These are phyloP conservation scores for Cavia aperea DNA, from an alignment of 2,113 vertebrate species.

Conservation along the genomic window DNA sequence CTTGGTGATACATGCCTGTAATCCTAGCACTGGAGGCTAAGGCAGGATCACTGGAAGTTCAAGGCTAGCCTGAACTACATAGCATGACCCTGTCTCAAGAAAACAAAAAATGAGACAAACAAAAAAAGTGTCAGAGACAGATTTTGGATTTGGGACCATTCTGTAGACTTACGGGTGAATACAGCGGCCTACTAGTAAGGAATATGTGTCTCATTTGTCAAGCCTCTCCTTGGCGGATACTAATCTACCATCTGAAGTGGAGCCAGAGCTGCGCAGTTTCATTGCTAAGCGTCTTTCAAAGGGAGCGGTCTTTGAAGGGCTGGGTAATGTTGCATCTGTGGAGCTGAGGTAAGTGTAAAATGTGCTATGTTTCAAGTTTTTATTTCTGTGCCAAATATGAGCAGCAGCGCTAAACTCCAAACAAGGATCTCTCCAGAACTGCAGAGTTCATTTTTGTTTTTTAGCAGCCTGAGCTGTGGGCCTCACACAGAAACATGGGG, in stretches of 20 bases:
- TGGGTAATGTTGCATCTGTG: conserved; percentile 91
- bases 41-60: not conserved
- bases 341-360: conserved; percentile 85
- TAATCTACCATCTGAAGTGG: conserved; percentile 86
- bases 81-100: not conserved
- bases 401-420: conserved; percentile 44
- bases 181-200: not conserved
- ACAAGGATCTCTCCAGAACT: not conserved
- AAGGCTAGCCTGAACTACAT: not conserved
- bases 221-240: conserved; percentile 90
- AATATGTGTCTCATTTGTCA: conserved; percentile 55
- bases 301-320: conserved; percentile 91
- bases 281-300: conserved; percentile 91
- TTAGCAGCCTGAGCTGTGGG: not conserved
- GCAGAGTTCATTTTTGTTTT: not conserved
- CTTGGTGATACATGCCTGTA: not conserved
- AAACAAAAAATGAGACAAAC: not conserved
- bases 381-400: conserved; percentile 44
- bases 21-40: not conserved
- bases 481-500: not conserved
- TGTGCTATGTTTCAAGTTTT: conserved; percentile 21
- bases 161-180: not conserved
- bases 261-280: conserved; percentile 87
- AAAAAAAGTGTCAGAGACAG: not conserved
- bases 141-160: not conserved